phyloP scores from a whole-genome alignment of 2,113 vertebrate genomes.

The Misgurnus mizolepis region DNA sequence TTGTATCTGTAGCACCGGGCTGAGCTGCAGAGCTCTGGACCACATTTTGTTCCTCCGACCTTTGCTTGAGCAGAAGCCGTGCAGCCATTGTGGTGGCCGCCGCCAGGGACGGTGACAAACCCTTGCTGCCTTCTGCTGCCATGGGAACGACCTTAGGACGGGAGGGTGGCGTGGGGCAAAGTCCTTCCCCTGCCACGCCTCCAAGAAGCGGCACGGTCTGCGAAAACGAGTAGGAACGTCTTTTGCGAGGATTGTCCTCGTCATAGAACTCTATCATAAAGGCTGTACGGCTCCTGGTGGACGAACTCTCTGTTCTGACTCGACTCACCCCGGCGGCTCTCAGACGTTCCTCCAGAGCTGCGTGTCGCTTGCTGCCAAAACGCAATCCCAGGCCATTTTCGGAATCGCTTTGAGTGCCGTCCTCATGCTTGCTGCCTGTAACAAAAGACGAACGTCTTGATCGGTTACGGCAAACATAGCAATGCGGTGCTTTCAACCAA shows the following conservation, averaged over 20 bases:
- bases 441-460: conserved; percentile 20
- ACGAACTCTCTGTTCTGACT: conserved; percentile 65
- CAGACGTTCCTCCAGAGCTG: conserved; percentile 86
- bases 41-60: conserved; percentile 86
- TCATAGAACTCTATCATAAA: conserved; percentile 96
- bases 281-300: conserved; percentile 77
- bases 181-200: conserved; percentile 76
- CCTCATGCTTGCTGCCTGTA: conserved; percentile 94
- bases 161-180: conserved; percentile 80
- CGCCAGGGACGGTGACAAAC: conserved; percentile 74
- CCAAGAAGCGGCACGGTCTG: conserved; percentile 78
- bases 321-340: conserved; percentile 77
- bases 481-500: neutral
- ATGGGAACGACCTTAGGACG: conserved; percentile 72
- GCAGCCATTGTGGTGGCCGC: conserved; percentile 79
- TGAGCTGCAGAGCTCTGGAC: conserved; percentile 80
- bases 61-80: conserved; percentile 87
- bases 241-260: conserved; percentile 89
- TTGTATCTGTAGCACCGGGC: conserved; percentile 77
- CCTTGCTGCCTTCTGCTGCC: conserved; percentile 76
- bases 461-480: conserved; percentile 26
- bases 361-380: conserved; percentile 81
- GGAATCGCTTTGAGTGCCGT: conserved; percentile 96
- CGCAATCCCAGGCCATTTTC: conserved; percentile 88
- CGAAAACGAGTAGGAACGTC: conserved; percentile 91